Evolutionary conservation across 2,888 invertebrate species (phyloP).

Genomic region (Torymus auratus): DNA sequence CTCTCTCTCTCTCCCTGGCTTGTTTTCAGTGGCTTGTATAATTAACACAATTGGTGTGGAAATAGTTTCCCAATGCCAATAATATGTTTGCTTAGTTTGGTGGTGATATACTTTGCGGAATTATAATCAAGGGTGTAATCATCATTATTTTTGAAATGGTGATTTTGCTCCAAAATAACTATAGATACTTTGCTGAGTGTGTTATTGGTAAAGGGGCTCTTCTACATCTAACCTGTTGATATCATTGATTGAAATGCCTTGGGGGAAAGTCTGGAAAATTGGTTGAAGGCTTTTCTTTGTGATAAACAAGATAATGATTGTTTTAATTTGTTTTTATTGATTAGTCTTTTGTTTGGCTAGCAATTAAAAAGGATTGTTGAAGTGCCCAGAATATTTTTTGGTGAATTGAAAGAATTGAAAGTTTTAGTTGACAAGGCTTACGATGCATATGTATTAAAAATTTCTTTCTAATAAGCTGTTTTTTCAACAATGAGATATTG

Average conservation of each 20-base stretch:
- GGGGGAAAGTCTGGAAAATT: not conserved
- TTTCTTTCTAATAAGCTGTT: too few relatives aligned
- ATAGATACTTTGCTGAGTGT: not conserved
- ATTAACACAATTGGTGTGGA: slow-evolving; percentile 12
- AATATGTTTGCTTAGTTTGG: not conserved
- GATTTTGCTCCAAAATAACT: not conserved
- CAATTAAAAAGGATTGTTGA: too few relatives aligned
- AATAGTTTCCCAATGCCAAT: slow-evolving; percentile 2
- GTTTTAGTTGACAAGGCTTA: too few relatives aligned
- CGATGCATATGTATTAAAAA: too few relatives aligned
- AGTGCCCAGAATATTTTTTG: too few relatives aligned
- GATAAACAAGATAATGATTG: not conserved
- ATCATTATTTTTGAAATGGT: not conserved
- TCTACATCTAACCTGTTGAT: slow-evolving; percentile 17
- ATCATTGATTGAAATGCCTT: not conserved
- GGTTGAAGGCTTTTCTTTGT: not conserved
- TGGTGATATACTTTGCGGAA: not conserved
- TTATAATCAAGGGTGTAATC: not conserved
- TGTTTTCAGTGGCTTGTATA: slow-evolving; percentile 16
- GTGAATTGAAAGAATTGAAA: too few relatives aligned
- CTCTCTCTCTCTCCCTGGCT: too few relatives aligned
- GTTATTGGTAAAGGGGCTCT: not conserved
- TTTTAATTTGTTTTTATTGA: not conserved
- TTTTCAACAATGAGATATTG: too few relatives aligned
- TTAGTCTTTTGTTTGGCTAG: too few relatives aligned